Evolutionary conservation across 2,797 vertebrate species (phyloP).

Genomic region (Myiothlypis coronata): DNA sequence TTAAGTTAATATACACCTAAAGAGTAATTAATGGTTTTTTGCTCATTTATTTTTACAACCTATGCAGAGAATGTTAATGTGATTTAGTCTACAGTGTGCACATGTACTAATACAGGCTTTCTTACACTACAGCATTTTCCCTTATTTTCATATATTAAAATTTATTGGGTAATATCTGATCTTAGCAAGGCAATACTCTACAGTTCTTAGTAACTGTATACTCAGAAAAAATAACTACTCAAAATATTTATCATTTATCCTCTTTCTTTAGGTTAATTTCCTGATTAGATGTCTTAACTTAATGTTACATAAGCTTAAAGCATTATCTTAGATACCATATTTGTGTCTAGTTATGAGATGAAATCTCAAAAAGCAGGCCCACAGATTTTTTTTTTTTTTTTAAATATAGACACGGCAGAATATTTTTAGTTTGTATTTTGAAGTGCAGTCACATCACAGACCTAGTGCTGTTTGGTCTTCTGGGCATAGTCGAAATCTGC

Average conservation of each 20-base stretch:
- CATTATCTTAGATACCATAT: neutral
- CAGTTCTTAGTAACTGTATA: neutral
- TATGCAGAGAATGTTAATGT: fast-evolving
- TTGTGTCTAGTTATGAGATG: neutral
- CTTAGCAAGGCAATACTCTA: neutral
- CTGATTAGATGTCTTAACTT: neutral
- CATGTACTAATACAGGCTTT: neutral
- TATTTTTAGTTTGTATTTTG: neutral
- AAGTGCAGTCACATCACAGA: neutral
- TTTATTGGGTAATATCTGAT: neutral
- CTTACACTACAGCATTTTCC: neutral
- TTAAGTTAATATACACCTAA: neutral
- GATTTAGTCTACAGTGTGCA: neutral
- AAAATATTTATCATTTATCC: neutral
- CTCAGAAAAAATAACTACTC: neutral
- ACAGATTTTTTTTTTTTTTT: neutral
- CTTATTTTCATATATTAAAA: neutral
- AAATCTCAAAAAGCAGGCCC: neutral
- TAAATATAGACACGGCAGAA: neutral
- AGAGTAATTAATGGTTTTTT: neutral
- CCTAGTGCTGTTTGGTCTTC: neutral
- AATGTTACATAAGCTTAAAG: neutral
- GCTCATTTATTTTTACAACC: neutral
- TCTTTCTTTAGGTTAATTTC: neutral
- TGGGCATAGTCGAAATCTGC: neutral